Evolutionary conservation across 1,140 invertebrate species (phyloP), one percentile per base, ranked within the genome.

Genomic region (Caenorhabditis remanei): DNA sequence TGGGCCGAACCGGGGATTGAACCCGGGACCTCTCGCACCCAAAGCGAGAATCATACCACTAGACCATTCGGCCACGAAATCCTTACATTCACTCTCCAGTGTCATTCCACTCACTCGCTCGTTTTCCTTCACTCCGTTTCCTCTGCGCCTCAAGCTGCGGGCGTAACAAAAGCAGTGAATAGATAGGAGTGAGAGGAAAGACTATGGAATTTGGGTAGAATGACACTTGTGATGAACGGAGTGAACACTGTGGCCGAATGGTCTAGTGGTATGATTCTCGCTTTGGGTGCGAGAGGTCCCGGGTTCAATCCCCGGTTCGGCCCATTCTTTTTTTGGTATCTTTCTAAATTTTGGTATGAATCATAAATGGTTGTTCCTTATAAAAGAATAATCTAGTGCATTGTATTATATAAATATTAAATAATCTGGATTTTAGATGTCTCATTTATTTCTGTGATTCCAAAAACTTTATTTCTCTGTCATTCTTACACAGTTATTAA

Each of bases 41-140:
- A 91, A 90, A 90, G 90, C 90, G 90, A 90, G 90, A 90, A 90
- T 90, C 90, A 90, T 90, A 91, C 89, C 90, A 91, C 90, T 90
- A 90, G 90, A 91, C 90, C 89, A 90, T 71, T 71, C 65, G 65
- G 65, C 65, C 65, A 46, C 41, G n/a, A 9, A 2, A 2, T 46
- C 16, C 2, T 71, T 19, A 5, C 65, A 19, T 16, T 14, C 41
- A 71, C 13, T 19, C n/a, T 19, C 41, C 4, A 19, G 65, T 71
- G 65, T 71, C 41, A 71, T 43, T 71, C 65, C 11, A n/a, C 41
- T 16, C 65, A 71, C 65, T 71, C 41, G 21, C 65, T 11, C 11
- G 16, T 21, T 46, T 2, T 63, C 5, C 7, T 11, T 71, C 41
- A 9, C 16, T 46, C 65, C 46, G 9, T 43, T 71, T 13, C 16